Conservation (phyloP, 2,797 vertebrate genomes). For the Anguilla marmorata region DNA sequence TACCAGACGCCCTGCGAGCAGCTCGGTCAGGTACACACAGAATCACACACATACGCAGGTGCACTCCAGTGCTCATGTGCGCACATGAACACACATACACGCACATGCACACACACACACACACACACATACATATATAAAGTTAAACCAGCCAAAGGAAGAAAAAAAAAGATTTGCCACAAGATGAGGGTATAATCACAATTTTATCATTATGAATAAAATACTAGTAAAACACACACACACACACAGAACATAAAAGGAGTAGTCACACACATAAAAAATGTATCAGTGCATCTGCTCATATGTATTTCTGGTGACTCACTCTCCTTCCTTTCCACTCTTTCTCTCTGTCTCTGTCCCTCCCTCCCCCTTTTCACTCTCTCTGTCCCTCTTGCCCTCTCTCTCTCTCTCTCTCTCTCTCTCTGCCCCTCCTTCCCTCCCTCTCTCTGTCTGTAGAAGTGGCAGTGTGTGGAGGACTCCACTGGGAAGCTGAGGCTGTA, state of each 20-base stretch:
- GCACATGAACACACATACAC: background rate
- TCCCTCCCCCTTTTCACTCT: no score
- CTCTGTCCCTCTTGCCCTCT: background rate
- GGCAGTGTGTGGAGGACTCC: slow-evolving; percentile 93
- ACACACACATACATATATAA: background rate
- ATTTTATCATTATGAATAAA: no score
- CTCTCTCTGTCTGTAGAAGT: slow-evolving; percentile 77
- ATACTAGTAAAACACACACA: background rate
- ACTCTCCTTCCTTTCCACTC: background rate
- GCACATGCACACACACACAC: background rate
- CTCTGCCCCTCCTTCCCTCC: slow-evolving; percentile 1
- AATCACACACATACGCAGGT: background rate
- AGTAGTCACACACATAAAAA: no score
- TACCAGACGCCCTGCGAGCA: slow-evolving; percentile 95
- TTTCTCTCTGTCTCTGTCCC: no score
- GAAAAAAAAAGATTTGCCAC: no score
- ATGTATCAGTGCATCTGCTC: background rate
- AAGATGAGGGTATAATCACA: no score
- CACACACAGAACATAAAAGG: background rate
- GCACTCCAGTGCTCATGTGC: background rate
- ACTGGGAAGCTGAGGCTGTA: slow-evolving; percentile 87
- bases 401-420: background rate
- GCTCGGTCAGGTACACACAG: slow-evolving; percentile 83
- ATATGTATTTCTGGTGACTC: no score
- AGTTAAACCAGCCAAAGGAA: no score